Evolutionary conservation across 2,113 vertebrate genomes (phyloP).

Genomic region (Capreolus pygargus): DNA sequence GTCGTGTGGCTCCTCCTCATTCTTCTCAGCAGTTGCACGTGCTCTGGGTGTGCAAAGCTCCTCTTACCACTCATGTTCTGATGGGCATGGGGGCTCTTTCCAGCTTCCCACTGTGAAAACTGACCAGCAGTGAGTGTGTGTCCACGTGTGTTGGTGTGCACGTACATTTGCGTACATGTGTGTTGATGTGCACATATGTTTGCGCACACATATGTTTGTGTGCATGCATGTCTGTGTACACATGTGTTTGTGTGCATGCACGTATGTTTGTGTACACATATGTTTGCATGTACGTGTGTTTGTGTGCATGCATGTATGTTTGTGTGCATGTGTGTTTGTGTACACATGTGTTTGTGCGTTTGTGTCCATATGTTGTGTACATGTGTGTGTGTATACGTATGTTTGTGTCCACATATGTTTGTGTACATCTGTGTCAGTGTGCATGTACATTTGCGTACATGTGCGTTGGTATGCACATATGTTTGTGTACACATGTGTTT

Average conservation of each 20-base stretch:
- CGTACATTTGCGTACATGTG: no score
- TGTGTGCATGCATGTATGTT: no score
- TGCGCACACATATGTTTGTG: no score
- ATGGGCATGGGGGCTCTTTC: no score
- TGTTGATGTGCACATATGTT: rapidly evolving
- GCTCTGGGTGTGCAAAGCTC: background rate
- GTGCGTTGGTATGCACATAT: background rate
- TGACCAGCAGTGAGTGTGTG: background rate
- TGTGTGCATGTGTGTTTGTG: background rate
- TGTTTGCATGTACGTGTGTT: background rate
- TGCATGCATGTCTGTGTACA: no score
- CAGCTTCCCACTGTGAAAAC: background rate
- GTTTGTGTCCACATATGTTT: no score
- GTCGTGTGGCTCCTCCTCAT: background rate
- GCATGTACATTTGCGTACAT: background rate
- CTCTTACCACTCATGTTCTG: rapidly evolving
- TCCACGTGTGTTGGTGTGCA: background rate
- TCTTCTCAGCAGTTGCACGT: rapidly evolving
- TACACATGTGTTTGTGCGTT: no score
- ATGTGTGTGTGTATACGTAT: background rate
- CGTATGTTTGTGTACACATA: background rate
- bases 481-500: no score
- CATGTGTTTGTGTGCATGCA: background rate
- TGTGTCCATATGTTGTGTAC: background rate
- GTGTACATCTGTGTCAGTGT: background rate